Evolutionary conservation across 2,113 vertebrate species (phyloP), one percentile per base, ranked within the genome.

Genomic region (Puffinus mauretanicus): DNA sequence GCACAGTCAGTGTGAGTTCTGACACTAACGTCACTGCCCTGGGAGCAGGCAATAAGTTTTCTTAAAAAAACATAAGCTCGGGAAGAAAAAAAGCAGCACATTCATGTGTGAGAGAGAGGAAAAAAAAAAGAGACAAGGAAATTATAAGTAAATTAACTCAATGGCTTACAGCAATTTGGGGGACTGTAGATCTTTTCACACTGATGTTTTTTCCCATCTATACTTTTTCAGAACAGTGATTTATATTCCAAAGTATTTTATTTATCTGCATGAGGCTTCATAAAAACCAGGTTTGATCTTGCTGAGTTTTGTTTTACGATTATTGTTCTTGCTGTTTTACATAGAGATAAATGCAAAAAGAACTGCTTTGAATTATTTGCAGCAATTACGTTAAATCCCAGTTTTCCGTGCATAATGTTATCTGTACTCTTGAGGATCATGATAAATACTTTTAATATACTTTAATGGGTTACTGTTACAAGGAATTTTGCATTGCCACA

Each of bases 391-490:
- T 94, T 93, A 94, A 95, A 93, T 97, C 92, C 85, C 93, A 90
- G 71, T 83, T 96, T 97, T 97, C 86, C 17, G 1, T 96, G 91
- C 78, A 22, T 93, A 93, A 66, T 97, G 36, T 95, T 96, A 82
- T 95, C 93, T 70, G 36, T 94, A 62, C 96, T 96, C 90, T 57
- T 69, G 95, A 97, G 97, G 80, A 95, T 86, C 89, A 87, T 98
- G 96, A 98, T 98, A 96, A 98, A 98, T 98, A 97, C 87, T 97
- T 98, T 98, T 97, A 98, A 98, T 98, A 98, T 96, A 84, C 82
- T 97, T 97, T 97, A 98, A 98, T 98, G 86, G 82, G 83, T 90
- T 97, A 93, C 72, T 96, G 49, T 97, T 98, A 95, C 60, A 96
- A 96, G 93, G 95, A 96, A 92, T 97, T 98, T 94, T 97, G 75